These are phyloP conservation scores for Plemyria rubiginata DNA, from an alignment of 2,888 invertebrate genomes.

Conservation along the genomic window DNA sequence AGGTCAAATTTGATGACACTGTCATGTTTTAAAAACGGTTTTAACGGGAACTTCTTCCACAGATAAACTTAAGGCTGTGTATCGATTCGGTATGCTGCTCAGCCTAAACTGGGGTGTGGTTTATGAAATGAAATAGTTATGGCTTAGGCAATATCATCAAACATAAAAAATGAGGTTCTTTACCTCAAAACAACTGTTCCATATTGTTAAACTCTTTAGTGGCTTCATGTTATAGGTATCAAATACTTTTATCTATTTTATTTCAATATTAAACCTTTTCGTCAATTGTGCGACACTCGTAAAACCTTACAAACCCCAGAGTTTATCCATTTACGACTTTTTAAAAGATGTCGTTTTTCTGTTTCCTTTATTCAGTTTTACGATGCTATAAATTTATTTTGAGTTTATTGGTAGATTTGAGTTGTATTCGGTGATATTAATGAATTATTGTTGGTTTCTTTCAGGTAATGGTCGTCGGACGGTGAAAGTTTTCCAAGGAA, in stretches of 20 bases:
- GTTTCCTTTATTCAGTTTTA: slow-evolving; percentile 21
- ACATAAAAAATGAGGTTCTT: no score
- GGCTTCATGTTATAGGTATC: background rate
- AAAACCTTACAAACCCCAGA: slow-evolving; percentile 18
- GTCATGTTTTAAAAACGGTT: no score
- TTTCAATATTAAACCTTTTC: slow-evolving; percentile 15
- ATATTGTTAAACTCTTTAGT: background rate
- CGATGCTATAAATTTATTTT: slow-evolving; percentile 24
- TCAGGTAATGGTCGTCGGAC: slow-evolving; percentile 19
- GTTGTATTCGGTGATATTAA: slow-evolving; percentile 12
- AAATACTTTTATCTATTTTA: background rate
- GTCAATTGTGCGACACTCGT: slow-evolving; percentile 23
- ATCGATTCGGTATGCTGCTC: no score
- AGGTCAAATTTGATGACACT: no score
- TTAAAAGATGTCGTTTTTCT: slow-evolving; percentile 21
- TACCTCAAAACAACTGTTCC: background rate
- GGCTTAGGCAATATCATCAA: no score
- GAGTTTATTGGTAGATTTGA: slow-evolving; percentile 11
- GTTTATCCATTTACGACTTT: slow-evolving; percentile 19
- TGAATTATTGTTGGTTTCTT: slow-evolving; percentile 20
- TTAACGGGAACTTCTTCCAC: no score
- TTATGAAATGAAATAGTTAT: no score
- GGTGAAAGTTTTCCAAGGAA: slow-evolving; percentile 7
- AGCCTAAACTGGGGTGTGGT: no score
- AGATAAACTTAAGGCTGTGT: no score